Base-by-base conservation (phyloP, 2,888 invertebrate genomes). In the Torymus texanus region DNA sequence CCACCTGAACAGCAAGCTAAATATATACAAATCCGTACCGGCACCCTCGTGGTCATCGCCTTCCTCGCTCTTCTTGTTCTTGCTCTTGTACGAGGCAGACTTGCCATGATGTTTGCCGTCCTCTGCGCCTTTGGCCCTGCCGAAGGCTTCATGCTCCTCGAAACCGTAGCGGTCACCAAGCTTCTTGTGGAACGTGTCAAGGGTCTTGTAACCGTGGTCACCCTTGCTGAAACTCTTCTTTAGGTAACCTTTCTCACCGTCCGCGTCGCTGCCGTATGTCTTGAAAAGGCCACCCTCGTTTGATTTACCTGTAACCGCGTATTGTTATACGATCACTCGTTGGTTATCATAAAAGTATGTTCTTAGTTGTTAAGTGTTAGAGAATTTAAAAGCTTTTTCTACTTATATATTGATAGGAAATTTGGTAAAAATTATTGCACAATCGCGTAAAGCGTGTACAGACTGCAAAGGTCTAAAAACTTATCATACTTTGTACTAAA, bases 121-220 rank as follows among this genome's bases (percentile, higher is more conserved):
- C 72, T 87, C 85, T 62, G 85, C 87, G 74, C 84, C 88, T 21
- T 85, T 85, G 16, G 83, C 92, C 63, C 91, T 91, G 1, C 95
- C 95, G 86, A 91, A 95, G 70, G 94, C 93, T 63, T 93, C 93
- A 85, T 94, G 93, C 85, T 93, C 92, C 87, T 94, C 94, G 84
- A 93, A 94, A 83, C 94, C 95, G 88, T 94, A 95, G 86, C 94
- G 92, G 88, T 95, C 95, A 0, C 94, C 94, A 56, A 93, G 94
- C 87, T 94, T 94, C 88, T 94, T 95, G 90, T 95, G 94, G 90
- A 91, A 95, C 71, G 94, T 93, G 90, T 94, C 95, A 85, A 93
- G 93, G 84, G 93, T 93, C 88, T 94, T 94, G 91, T 95, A 95
- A 0, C 95, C 95, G 83, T 94, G 93, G 87, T 93, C 93, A 41